These are phyloP conservation scores for Spodoptera frugiperda DNA, from an alignment of 1,140 invertebrate genomes.

Conservation along the genomic window DNA sequence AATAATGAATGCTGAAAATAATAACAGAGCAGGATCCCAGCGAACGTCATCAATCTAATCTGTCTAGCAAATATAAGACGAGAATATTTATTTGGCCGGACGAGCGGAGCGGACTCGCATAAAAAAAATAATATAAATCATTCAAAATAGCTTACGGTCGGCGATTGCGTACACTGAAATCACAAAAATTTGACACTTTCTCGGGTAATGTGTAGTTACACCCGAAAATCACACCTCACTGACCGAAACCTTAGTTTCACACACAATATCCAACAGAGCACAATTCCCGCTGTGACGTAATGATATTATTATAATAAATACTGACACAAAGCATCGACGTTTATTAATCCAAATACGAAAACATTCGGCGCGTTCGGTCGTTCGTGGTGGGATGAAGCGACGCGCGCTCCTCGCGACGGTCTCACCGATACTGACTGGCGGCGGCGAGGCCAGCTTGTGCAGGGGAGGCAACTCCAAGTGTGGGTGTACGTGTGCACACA, in stretches of 20 bases:
- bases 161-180: constrained; percentile 44
- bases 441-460: constrained; percentile 11
- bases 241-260: constrained; percentile 19
- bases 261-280: constrained; percentile 25
- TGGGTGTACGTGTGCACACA: constrained; percentile 22
- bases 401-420: constrained; percentile 42
- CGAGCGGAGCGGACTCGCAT: constrained; percentile 8
- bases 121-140: constrained; percentile 40
- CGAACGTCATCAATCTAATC: constrained; percentile 45
- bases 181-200: constrained; percentile 47
- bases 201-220: constrained; percentile 38
- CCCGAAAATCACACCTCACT: constrained; percentile 40
- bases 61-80: constrained; percentile 41
- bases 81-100: constrained; percentile 27
- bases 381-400: constrained; percentile 21
- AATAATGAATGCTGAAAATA: constrained; percentile 43
- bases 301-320: constrained; percentile 25
- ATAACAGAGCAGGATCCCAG: constrained; percentile 30
- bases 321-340: constrained; percentile 33
- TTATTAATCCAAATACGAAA: constrained; percentile 46
- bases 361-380: constrained; percentile 47
- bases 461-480: constrained; percentile 4
- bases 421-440: constrained; percentile 27
- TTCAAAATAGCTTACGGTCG: constrained; percentile 43
- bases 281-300: constrained; percentile 7